phyloP scores from a whole-genome alignment of 1,140 invertebrate genomes.

The Ceratoteleas bidentatus region DNA sequence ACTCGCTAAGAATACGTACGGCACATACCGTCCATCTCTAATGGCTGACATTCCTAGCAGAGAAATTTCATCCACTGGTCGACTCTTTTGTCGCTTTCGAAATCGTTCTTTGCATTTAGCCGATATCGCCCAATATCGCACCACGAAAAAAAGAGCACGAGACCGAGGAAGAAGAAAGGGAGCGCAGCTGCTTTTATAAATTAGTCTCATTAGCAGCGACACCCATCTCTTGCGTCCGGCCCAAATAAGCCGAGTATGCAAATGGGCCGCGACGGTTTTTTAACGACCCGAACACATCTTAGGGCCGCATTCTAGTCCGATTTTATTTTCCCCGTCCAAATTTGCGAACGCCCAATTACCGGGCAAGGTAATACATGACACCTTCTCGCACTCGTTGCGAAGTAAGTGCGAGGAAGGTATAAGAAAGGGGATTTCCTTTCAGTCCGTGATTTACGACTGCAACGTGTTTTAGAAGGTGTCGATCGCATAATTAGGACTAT shows the following conservation, averaged over 20 bases:
- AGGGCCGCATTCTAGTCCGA: slow-evolving; percentile 4
- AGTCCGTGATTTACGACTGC: slow-evolving; percentile 74
- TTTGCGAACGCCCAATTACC: slow-evolving; percentile 19
- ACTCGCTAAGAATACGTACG: slow-evolving; percentile 37
- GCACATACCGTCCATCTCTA: slow-evolving; percentile 32
- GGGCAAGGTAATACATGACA: slow-evolving; percentile 32
- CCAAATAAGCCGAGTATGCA: slow-evolving; percentile 51
- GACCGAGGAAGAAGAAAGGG: neutral
- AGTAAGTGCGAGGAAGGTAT: slow-evolving; percentile 24
- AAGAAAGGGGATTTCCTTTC: slow-evolving; percentile 72
- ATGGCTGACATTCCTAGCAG: slow-evolving; percentile 49
- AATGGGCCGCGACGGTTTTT: slow-evolving; percentile 19
- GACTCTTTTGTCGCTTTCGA: neutral
- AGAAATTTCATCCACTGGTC: neutral
- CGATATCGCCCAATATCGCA: neutral
- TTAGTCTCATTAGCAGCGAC: slow-evolving; percentile 58
- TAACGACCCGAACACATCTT: slow-evolving; percentile 8
- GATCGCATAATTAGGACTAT: slow-evolving; percentile 76
- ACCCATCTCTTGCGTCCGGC: slow-evolving; percentile 34
- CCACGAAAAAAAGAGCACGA: neutral
- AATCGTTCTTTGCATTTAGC: neutral
- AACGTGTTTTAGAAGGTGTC: slow-evolving; percentile 77
- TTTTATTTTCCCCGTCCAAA: neutral
- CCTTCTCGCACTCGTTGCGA: slow-evolving; percentile 7
- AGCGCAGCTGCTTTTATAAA: slow-evolving; percentile 54